Evolutionary conservation across 2,113 vertebrate genomes (phyloP), one percentile per base, ranked within the genome.

Genomic region (Diphyllodes magnificus): DNA sequence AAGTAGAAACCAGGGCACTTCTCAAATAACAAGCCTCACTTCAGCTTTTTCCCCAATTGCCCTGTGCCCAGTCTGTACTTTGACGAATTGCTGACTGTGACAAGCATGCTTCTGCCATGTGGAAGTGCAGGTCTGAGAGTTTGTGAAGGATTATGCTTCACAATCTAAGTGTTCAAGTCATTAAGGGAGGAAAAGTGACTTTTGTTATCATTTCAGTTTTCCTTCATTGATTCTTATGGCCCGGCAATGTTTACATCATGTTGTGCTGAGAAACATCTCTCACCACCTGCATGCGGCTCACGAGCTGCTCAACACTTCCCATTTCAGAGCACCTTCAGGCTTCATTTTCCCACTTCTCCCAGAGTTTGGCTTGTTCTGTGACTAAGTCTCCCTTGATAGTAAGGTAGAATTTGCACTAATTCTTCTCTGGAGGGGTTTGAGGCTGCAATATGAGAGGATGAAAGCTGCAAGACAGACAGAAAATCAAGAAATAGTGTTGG

Each of bases 251-350:
- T 90, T 75, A 44, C 63, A 76, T 54, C 86, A 84, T 13, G 73
- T 90, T 93, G 80, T 75, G 94, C 76, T 90, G 90, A 81, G 90
- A 82, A 83, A 60, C 70, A 77, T 90, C 85, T 97, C 66, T 86
- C 60, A 37, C 90, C 56, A 82, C 79, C 75, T 60, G 76, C 68
- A 30, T 47, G 90, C 6, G 3, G 72, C 88, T 93, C 79, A 77
- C 33, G 37, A 97, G 61, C 86, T 65, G 66, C 77, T 95, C 80
- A 89, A 65, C 59, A 37, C 35, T 61, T 63, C 64, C 45, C 20
- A 65, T 61, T 95, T 96, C 96, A 97, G 92, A 95, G 71, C 31
- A 95, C 60, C 66, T 95, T 86, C 86, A 86, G 64, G 40, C 86
- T 92, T 95, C 15, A 66, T 95, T 95, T 96, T 80, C 80, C 72